Evolutionary conservation across 1,140 invertebrate species (phyloP).

Genomic region (Drosophila virilis): DNA sequence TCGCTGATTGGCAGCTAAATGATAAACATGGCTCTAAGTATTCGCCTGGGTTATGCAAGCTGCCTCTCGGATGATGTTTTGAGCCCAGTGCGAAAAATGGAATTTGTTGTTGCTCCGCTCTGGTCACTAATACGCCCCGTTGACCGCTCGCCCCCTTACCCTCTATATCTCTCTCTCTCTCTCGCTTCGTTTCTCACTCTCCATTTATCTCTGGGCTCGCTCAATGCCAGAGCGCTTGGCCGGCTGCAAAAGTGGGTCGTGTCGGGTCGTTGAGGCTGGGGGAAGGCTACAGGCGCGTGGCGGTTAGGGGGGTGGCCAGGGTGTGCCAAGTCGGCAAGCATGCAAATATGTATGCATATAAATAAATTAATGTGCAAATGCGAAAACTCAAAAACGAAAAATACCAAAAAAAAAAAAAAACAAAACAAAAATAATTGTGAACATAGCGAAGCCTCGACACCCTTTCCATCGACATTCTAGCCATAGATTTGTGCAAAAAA

Average conservation of each 20-base stretch:
- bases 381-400: conserved; percentile 63
- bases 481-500: neutral
- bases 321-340: conserved; percentile 75
- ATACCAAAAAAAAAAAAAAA: conserved; percentile 20
- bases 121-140: conserved; percentile 59
- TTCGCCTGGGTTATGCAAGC: conserved; percentile 41
- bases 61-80: conserved; percentile 71
- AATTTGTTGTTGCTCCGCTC: conserved; percentile 43
- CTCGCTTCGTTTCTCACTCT: neutral
- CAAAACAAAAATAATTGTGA: neutral
- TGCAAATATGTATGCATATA: conserved; percentile 81
- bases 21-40: conserved; percentile 38
- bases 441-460: conserved; percentile 10
- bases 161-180: conserved; percentile 22
- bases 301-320: conserved; percentile 23
- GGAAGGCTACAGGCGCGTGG: neutral
- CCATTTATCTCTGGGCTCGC: conserved; percentile 18
- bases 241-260: conserved; percentile 65
- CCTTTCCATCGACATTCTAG: conserved; percentile 16
- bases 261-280: conserved; percentile 47
- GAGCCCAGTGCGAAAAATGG: conserved; percentile 76
- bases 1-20: conserved; percentile 44
- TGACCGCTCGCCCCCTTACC: conserved; percentile 10
- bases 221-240: conserved; percentile 65
- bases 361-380: conserved; percentile 79